phyloP scores from a whole-genome alignment of 2,113 vertebrate genomes.

The Rallus limicola region DNA sequence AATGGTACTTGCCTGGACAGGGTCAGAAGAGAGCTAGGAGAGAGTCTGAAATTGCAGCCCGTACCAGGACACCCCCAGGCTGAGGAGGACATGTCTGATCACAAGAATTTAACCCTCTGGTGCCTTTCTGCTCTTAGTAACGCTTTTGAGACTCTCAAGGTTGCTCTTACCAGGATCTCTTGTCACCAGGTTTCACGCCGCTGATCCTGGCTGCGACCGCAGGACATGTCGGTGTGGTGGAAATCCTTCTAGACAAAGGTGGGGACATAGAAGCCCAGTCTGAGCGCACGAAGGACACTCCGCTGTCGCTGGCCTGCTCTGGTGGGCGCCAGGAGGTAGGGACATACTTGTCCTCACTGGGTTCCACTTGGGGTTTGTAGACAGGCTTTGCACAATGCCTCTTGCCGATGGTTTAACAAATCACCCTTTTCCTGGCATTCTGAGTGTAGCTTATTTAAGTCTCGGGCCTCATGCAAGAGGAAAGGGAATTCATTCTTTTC shows the following conservation, averaged over 20 bases:
- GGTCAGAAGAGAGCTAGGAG: background rate
- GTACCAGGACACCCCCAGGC: background rate
- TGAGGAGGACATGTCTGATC: background rate
- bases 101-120: background rate
- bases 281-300: constrained; percentile 98
- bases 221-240: constrained; percentile 96
- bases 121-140: background rate
- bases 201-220: constrained; percentile 97
- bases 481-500: background rate
- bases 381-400: background rate
- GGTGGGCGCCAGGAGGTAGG: constrained; percentile 95
- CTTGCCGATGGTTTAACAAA: background rate
- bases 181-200: constrained; percentile 89
- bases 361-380: background rate
- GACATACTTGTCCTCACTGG: background rate
- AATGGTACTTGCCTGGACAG: background rate
- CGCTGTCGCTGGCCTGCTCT: constrained; percentile 95
- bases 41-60: background rate
- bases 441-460: background rate
- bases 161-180: background rate
- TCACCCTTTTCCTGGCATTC: background rate
- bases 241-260: constrained; percentile 97
- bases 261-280: constrained; percentile 98
- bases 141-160: background rate
- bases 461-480: background rate